These are phyloP conservation scores for Emydocephalus ijimae DNA, from an alignment of 2,113 vertebrate species.

Conservation along the genomic window DNA sequence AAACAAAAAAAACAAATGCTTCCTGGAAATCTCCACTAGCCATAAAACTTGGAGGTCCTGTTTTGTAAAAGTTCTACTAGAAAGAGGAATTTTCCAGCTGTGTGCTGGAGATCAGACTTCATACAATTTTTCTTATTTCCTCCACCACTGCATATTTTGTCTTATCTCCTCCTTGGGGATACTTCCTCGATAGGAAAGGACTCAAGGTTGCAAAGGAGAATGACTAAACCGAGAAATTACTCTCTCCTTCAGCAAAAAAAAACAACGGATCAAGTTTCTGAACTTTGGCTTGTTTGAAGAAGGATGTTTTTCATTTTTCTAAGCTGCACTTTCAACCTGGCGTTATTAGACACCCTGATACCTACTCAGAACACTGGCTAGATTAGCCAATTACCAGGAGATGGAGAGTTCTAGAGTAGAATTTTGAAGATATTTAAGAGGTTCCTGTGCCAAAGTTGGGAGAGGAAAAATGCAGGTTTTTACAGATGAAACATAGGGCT, in stretches of 20 bases:
- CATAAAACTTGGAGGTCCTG: not conserved
- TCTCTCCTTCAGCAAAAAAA: not conserved
- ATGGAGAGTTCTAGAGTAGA: no score
- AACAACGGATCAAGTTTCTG: not conserved
- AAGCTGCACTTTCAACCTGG: not conserved
- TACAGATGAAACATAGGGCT: no score
- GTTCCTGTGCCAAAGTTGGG: no score
- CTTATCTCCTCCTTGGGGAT: no score
- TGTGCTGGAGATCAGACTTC: not conserved
- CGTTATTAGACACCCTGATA: not conserved
- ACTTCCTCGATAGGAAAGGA: no score
- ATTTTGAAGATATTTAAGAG: no score
- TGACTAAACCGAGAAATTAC: not conserved
- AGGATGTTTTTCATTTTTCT: not conserved
- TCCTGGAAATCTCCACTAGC: no score
- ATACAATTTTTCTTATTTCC: no score
- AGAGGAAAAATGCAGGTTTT: no score
- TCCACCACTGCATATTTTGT: no score
- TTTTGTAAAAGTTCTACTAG: not conserved
- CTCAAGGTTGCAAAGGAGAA: not conserved
- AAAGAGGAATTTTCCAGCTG: not conserved
- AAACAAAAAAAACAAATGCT: not conserved
- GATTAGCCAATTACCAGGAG: not conserved
- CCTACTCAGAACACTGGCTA: not conserved
- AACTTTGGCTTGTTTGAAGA: not conserved